Percentiles rank a stretch among this genome's conserved stretches.
Evolutionary conservation across 2,113 vertebrate genomes (phyloP).

Genomic region (Austrofundulus limnaeus): DNA sequence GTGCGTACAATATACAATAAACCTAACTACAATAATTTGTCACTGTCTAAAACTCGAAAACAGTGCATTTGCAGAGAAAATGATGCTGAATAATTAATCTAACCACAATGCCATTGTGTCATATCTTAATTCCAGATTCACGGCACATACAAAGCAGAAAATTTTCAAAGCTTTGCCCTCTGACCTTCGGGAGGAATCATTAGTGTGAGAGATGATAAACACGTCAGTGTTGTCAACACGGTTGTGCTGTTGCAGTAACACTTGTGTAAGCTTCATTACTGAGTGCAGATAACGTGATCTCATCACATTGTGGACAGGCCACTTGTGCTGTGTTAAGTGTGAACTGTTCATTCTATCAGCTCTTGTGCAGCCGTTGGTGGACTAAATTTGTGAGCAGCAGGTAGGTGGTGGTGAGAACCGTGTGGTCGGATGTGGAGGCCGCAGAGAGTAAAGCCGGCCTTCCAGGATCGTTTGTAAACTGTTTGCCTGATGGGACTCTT

Average conservation of each 20-base stretch:
- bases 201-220: constrained; percentile 46
- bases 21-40: constrained; percentile 5
- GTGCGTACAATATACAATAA: constrained; percentile 1
- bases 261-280: constrained; percentile 57
- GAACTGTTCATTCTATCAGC: constrained; percentile 59
- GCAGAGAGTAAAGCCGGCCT: constrained; percentile 48
- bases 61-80: constrained; percentile 45
- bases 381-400: constrained; percentile 27
- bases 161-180: constrained; percentile 36
- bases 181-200: constrained; percentile 59
- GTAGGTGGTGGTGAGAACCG: constrained; percentile 53
- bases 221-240: constrained; percentile 38
- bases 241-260: constrained; percentile 30
- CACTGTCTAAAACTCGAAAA: background rate
- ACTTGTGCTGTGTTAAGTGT: constrained; percentile 55
- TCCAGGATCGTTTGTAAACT: constrained; percentile 62
- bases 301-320: constrained; percentile 54
- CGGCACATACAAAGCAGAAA: constrained; percentile 15
- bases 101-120: constrained; percentile 46
- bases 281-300: constrained; percentile 51
- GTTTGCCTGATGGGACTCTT: constrained; percentile 51
- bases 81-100: constrained; percentile 65
- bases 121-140: constrained; percentile 41
- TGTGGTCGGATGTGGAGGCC: constrained; percentile 50
- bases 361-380: constrained; percentile 67